phyloP scores from a whole-genome alignment of 2,113 vertebrate genomes.

The Xiphorhynchus elegans region DNA sequence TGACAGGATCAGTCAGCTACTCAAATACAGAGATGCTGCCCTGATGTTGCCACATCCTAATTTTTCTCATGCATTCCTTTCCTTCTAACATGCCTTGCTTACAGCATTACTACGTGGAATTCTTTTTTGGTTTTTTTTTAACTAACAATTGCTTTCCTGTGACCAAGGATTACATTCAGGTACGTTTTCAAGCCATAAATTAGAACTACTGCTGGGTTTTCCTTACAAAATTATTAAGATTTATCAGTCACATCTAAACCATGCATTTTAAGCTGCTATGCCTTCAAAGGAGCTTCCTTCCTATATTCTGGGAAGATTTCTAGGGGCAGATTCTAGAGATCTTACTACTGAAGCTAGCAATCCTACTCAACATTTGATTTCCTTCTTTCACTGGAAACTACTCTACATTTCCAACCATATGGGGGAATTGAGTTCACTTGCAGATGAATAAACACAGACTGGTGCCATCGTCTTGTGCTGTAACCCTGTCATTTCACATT shows the following conservation, averaged over 20 bases:
- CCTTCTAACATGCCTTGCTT: neutral
- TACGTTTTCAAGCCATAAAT: neutral
- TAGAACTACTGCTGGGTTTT: neutral
- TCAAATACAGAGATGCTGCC: neutral
- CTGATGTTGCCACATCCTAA: neutral
- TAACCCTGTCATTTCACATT: neutral
- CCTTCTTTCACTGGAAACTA: neutral
- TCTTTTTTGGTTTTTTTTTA: neutral
- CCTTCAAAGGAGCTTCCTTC: neutral
- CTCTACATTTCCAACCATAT: neutral
- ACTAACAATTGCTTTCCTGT: neutral
- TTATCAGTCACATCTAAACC: neutral
- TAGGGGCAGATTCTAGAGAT: neutral
- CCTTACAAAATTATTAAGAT: neutral
- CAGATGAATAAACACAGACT: neutral
- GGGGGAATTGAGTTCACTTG: neutral
- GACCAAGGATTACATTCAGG: neutral
- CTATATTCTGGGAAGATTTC: neutral
- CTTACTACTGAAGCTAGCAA: neutral
- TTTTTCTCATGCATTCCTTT: neutral
- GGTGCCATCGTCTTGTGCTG: neutral
- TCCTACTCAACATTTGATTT: neutral
- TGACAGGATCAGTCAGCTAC: neutral
- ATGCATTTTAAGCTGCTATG: neutral
- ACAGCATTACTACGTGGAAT: neutral